Conservation (phyloP, 2,888 invertebrate genomes). For the Ormyrus nitidulus region DNA sequence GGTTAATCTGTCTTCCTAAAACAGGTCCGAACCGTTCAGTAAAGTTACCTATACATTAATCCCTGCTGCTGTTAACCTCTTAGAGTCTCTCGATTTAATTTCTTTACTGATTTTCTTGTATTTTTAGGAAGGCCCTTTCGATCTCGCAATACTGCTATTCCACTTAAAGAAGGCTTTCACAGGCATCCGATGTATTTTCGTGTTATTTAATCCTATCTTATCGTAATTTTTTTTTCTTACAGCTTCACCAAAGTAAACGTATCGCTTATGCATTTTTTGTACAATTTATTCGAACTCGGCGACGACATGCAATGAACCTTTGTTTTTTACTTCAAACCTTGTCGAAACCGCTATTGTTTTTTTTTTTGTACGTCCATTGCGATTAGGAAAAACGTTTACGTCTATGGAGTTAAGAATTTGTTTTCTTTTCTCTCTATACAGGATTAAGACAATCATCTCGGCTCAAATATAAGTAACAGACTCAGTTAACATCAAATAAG, state of each 20-base stretch:
- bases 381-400: constrained; percentile 53
- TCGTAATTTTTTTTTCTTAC: constrained; percentile 46
- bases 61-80: constrained; percentile 2
- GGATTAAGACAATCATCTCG: constrained; percentile 47
- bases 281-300: constrained; percentile 51
- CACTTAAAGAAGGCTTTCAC: constrained; percentile 45
- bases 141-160: constrained; percentile 42
- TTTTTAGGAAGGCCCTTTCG: constrained; percentile 45
- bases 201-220: constrained; percentile 49
- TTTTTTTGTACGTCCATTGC: constrained; percentile 55
- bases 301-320: constrained; percentile 45
- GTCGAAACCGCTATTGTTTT: constrained; percentile 45
- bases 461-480: constrained; percentile 49
- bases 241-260: constrained; percentile 51
- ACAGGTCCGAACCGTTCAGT: constrained; percentile 27
- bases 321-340: constrained; percentile 17
- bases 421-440: constrained; percentile 33
- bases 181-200: constrained; percentile 54
- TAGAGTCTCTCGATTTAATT: constrained; percentile 44
- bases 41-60: constrained; percentile 1
- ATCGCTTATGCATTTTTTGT: constrained; percentile 53
- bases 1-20: constrained; percentile 29
- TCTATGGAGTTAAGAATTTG: constrained; percentile 45
- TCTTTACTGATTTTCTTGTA: constrained; percentile 31
- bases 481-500: constrained; percentile 51